These are phyloP conservation scores for Condylostylus longicornis DNA, from an alignment of 1,140 invertebrate species.

Conservation along the genomic window DNA sequence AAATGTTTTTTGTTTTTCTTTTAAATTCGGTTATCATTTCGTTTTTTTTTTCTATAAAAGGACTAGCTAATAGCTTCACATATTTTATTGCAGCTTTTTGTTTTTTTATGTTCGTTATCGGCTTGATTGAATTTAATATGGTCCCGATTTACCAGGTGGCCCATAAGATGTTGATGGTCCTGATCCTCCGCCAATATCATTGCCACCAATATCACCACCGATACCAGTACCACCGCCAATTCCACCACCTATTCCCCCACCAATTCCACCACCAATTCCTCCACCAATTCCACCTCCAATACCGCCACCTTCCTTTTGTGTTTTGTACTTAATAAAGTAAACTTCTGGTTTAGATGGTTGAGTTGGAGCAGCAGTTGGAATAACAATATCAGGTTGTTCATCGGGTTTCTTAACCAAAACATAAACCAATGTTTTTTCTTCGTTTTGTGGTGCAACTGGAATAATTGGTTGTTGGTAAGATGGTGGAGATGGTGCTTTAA, in stretches of 20 bases:
- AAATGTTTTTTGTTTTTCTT: too few species aligned
- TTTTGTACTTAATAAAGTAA: constrained; percentile 77
- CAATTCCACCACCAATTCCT: constrained; percentile 22
- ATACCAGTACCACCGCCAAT: constrained; percentile 20
- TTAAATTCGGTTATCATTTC: too few species aligned
- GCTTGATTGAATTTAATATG: too few species aligned
- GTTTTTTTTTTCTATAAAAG: too few species aligned
- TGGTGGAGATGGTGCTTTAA: constrained; percentile 66
- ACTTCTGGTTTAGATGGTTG: constrained; percentile 73
- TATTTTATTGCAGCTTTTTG: too few species aligned
- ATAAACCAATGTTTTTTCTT: constrained; percentile 80
- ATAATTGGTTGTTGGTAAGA: constrained; percentile 59
- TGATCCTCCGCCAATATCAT: constrained; percentile 25
- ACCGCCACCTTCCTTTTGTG: constrained; percentile 43
- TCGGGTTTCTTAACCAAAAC: constrained; percentile 74
- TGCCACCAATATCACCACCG: constrained; percentile 27
- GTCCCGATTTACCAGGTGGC: constrained; percentile 38
- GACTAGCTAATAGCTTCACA: too few species aligned
- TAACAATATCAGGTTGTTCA: constrained; percentile 57
- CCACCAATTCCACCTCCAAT: constrained; percentile 28
- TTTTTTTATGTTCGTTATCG: too few species aligned
- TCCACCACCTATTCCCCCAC: constrained; percentile 20
- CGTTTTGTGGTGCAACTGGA: constrained; percentile 58
- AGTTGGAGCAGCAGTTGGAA: constrained; percentile 58
- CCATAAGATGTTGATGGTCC: constrained; percentile 45